These are phyloP conservation scores for Saguinus oedipus DNA, from an alignment of 2,797 vertebrate species.

Conservation along the genomic window DNA sequence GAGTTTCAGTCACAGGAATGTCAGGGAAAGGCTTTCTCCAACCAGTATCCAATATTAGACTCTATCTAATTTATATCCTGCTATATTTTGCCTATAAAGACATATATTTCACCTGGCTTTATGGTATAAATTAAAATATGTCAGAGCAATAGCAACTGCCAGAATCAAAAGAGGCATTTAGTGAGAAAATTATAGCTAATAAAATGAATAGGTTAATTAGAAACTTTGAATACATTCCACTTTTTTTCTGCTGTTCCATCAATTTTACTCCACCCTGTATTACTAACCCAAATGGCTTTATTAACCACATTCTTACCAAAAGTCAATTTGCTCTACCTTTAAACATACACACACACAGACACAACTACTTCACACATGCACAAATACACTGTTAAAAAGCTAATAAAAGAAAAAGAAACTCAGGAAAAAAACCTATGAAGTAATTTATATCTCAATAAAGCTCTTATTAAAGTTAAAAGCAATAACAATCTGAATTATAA, in stretches of 20 bases:
- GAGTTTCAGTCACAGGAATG: background rate
- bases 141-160: background rate
- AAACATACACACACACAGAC: background rate
- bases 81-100: background rate
- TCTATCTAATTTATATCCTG: background rate
- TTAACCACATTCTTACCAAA: slow-evolving; percentile 14
- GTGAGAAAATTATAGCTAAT: background rate
- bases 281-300: slow-evolving; percentile 1
- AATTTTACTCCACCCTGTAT: background rate
- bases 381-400: background rate
- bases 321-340: background rate
- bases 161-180: background rate
- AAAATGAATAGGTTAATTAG: slow-evolving; percentile 4
- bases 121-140: slow-evolving; percentile 33
- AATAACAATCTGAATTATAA: slow-evolving; percentile 31
- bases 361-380: background rate
- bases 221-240: background rate
- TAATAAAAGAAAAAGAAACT: background rate
- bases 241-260: background rate
- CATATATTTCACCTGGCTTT: background rate
- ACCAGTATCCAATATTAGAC: background rate
- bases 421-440: background rate
- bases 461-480: background rate
- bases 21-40: background rate
- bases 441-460: slow-evolving; percentile 33